These are phyloP conservation scores for Lepus oiostolus DNA, from an alignment of 2,797 vertebrate genomes.

Conservation along the genomic window DNA sequence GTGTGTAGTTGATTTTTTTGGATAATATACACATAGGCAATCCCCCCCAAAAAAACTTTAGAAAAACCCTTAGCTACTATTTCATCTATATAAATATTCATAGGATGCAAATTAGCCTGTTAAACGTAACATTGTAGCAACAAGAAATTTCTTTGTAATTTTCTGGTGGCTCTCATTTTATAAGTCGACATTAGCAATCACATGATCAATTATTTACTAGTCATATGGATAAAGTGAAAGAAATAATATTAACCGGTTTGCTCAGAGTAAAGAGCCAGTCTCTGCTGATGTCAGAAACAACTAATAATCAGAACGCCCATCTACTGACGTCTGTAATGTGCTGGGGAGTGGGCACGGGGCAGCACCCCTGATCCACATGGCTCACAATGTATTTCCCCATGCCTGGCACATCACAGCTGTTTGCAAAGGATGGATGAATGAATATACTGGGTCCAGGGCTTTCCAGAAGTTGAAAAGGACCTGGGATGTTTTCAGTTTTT, in stretches of 20 bases:
- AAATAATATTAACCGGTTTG: not conserved
- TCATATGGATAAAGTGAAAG: slow-evolving; percentile 3
- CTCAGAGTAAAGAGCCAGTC: not conserved
- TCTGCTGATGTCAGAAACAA: not conserved
- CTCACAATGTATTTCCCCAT: not conserved
- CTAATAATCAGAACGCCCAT: not conserved
- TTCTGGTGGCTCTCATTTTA: slow-evolving; percentile 32
- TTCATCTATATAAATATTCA: slow-evolving; percentile 8
- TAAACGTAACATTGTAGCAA: slow-evolving; percentile 17
- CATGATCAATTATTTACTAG: slow-evolving; percentile 2
- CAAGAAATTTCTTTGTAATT: not conserved
- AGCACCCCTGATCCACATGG: not conserved
- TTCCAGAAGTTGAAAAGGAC: not conserved
- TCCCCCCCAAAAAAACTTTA: not conserved
- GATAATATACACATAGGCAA: not conserved
- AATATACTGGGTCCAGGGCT: not conserved
- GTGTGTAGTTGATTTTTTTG: not conserved
- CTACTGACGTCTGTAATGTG: not conserved
- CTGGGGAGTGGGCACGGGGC: not conserved
- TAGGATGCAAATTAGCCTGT: not conserved
- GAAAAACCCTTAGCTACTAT: slow-evolving; percentile 28
- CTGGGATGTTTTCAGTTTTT: not conserved
- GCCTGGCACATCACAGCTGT: not conserved
- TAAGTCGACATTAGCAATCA: not conserved
- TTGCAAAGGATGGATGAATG: not conserved